Conservation (phyloP, 2,888 invertebrate species). For the Volucella zonaria region DNA sequence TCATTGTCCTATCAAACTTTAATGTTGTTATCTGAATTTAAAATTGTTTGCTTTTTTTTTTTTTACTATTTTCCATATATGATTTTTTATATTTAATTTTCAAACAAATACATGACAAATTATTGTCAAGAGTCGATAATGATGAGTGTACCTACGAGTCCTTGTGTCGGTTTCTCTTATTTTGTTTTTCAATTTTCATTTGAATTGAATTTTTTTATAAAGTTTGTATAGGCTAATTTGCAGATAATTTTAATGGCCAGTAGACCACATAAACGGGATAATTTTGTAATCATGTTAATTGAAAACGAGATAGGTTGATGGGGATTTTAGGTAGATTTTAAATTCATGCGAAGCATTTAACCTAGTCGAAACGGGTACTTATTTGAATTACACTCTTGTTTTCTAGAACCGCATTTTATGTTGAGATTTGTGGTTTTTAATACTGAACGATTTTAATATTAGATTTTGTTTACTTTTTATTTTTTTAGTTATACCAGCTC, state of each 20-base stretch:
- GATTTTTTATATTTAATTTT: neutral
- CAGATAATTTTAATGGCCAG: conserved; percentile 27
- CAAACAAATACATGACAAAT: conserved; percentile 2
- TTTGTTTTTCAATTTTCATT: conserved; percentile 4
- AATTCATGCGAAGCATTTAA: neutral
- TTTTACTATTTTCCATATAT: neutral
- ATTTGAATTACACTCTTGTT: conserved; percentile 10
- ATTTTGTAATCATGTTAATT: conserved; percentile 49
- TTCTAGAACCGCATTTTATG: conserved; percentile 1
- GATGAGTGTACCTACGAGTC: conserved; percentile 11
- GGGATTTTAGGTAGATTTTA: neutral
- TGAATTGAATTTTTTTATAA: neutral
- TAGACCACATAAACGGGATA: conserved; percentile 40
- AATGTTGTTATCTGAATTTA: neutral
- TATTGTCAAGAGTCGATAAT: conserved; percentile 32
- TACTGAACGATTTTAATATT: neutral
- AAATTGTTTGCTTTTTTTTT: neutral
- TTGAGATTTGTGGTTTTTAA: neutral
- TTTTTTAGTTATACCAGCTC: conserved; percentile 90
- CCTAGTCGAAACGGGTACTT: neutral
- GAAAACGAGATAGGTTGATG: conserved; percentile 5
- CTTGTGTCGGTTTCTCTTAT: neutral
- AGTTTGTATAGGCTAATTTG: conserved; percentile 15
- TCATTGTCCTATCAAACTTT: conserved; percentile 18
- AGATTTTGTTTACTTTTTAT: neutral